Conservation (phyloP, 2,888 invertebrate species). For the Chymomyza caudatula region DNA sequence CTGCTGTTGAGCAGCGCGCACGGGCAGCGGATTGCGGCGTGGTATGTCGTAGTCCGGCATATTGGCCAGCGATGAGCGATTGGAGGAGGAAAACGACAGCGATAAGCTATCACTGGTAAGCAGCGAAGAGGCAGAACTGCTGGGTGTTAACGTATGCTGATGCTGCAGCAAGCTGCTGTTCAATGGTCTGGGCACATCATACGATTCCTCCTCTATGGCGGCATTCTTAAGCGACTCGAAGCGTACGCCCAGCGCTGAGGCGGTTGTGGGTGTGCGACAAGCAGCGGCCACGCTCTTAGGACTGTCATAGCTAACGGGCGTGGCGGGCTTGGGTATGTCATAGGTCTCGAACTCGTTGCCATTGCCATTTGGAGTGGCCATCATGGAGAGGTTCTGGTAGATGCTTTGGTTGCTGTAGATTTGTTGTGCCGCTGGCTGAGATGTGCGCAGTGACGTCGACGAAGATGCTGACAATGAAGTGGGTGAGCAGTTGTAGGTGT, state of each 20-base stretch:
- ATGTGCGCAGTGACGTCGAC: slow-evolving; percentile 26
- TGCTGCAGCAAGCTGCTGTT: slow-evolving; percentile 72
- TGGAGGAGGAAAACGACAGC: slow-evolving; percentile 79
- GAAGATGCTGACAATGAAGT: slow-evolving; percentile 35
- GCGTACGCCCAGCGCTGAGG: slow-evolving; percentile 44
- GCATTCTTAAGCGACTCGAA: slow-evolving; percentile 73
- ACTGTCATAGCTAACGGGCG: slow-evolving; percentile 80
- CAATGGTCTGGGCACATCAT: slow-evolving; percentile 83
- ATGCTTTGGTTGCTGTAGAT: slow-evolving; percentile 69
- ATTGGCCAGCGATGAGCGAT: slow-evolving; percentile 80
- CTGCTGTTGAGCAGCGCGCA: slow-evolving; percentile 61
- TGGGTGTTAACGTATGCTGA: slow-evolving; percentile 82
- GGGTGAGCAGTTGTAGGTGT: slow-evolving; percentile 83
- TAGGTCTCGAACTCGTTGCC: slow-evolving; percentile 75
- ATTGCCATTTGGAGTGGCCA: slow-evolving; percentile 54
- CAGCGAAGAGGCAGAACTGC: slow-evolving; percentile 84
- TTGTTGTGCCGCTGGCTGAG: slow-evolving; percentile 49
- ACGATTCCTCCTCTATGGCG: slow-evolving; percentile 79
- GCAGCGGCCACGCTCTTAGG: slow-evolving; percentile 78
- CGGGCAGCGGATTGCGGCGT: slow-evolving; percentile 78
- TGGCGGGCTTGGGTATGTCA: slow-evolving; percentile 83
- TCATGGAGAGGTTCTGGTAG: slow-evolving; percentile 75
- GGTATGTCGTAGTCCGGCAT: slow-evolving; percentile 87
- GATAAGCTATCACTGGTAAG: slow-evolving; percentile 82
- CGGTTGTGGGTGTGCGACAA: slow-evolving; percentile 67